These are phyloP conservation scores for Antheraea pernyi DNA, from an alignment of 1,140 invertebrate species.

Conservation along the genomic window DNA sequence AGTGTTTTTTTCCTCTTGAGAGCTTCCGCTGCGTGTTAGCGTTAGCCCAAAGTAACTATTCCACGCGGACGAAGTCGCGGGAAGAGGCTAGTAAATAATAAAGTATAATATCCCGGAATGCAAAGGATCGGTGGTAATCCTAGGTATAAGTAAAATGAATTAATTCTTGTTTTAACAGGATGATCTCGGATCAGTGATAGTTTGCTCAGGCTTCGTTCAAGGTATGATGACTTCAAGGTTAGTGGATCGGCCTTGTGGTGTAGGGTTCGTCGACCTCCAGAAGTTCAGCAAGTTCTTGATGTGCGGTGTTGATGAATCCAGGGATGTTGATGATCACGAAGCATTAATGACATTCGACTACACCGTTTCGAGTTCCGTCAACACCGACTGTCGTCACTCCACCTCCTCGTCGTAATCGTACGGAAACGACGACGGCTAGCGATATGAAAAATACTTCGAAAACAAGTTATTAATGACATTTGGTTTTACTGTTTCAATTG, in stretches of 20 bases:
- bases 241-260: slow-evolving; percentile 59
- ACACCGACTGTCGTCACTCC: slow-evolving; percentile 27
- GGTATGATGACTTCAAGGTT: slow-evolving; percentile 64
- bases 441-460: not conserved
- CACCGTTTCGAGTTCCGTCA: slow-evolving; percentile 13
- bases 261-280: slow-evolving; percentile 52
- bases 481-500: too few species aligned
- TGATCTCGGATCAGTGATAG: slow-evolving; percentile 52
- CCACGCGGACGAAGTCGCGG: too few species aligned
- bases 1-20: too few species aligned
- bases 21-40: too few species aligned
- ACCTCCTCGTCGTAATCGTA: not conserved
- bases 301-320: slow-evolving; percentile 60
- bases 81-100: too few species aligned
- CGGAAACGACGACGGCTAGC: not conserved
- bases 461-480: not conserved
- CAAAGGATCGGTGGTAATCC: too few species aligned
- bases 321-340: slow-evolving; percentile 55
- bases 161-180: slow-evolving; percentile 43
- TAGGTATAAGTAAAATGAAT: too few species aligned
- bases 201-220: slow-evolving; percentile 50
- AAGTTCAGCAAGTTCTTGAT: slow-evolving; percentile 55
- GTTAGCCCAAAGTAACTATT: too few species aligned
- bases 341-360: slow-evolving; percentile 40
- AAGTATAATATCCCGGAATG: too few species aligned